A percentile compares a stretch with the other conserved stretches of the same genome.
Evolutionary conservation across 2,797 vertebrate genomes (phyloP).

Genomic region (Epinephelus malabaricus): DNA sequence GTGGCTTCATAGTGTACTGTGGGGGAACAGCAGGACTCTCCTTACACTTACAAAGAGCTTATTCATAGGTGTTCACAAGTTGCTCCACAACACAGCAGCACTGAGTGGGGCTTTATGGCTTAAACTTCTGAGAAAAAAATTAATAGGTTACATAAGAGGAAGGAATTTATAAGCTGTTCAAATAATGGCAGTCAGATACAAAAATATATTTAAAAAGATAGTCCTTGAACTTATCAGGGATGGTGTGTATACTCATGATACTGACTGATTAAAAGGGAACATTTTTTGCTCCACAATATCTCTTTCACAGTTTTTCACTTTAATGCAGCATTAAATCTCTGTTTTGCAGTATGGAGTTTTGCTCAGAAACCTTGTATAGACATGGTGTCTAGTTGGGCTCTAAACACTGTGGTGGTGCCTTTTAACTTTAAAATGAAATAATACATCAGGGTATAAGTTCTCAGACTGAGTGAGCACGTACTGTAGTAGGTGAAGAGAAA

Average conservation of each 20-base stretch:
- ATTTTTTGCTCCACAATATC: not conserved
- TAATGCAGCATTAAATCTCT: not conserved
- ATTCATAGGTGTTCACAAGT: slow-evolving; percentile 62
- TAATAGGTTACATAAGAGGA: slow-evolving; percentile 26
- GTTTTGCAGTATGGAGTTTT: not conserved
- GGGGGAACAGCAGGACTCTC: slow-evolving; percentile 37
- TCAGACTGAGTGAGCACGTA: not conserved
- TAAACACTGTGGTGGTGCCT: not conserved
- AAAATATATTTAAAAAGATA: slow-evolving; percentile 13
- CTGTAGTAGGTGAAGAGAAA: slow-evolving; percentile 6
- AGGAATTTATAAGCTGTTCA: slow-evolving; percentile 9
- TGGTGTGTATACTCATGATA: not conserved
- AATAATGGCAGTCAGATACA: not conserved
- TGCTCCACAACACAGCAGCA: slow-evolving; percentile 51
- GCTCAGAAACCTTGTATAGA: not conserved
- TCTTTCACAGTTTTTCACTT: not conserved
- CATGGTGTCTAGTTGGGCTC: not conserved
- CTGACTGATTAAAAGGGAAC: slow-evolving; percentile 2
- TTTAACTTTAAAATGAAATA: slow-evolving; percentile 6
- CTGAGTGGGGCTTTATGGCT: slow-evolving; percentile 31
- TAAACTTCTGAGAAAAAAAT: slow-evolving; percentile 27
- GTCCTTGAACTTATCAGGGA: slow-evolving; percentile 19
- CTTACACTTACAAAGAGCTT: slow-evolving; percentile 58
- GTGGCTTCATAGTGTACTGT: slow-evolving; percentile 48
- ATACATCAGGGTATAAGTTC: not conserved